These are phyloP conservation scores for Synaphobranchus kaupii DNA, from an alignment of 2,797 vertebrate species.

Conservation along the genomic window DNA sequence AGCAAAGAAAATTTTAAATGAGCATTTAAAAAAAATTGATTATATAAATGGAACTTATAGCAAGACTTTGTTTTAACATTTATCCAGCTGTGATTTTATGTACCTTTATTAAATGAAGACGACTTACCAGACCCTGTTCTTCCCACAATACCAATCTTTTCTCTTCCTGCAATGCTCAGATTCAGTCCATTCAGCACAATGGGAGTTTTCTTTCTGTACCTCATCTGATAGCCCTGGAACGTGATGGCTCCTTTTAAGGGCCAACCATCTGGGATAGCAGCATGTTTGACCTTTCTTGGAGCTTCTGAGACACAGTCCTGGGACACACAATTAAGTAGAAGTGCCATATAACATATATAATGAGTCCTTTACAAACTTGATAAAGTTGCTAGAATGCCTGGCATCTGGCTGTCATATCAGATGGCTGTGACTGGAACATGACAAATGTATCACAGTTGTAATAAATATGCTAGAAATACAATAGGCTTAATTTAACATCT, in stretches of 20 bases:
- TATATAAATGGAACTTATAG: no score
- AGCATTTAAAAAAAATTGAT: no score
- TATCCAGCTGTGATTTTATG: not conserved
- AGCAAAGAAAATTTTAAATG: no score
- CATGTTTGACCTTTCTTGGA: constrained; percentile 53
- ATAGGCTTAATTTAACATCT: not conserved
- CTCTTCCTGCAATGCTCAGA: constrained; percentile 64
- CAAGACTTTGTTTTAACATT: not conserved
- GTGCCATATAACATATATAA: not conserved
- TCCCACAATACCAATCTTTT: constrained; percentile 85
- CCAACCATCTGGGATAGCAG: constrained; percentile 67
- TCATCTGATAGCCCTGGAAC: constrained; percentile 78
- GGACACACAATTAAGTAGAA: constrained; percentile 20
- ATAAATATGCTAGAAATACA: not conserved
- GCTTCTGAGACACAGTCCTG: constrained; percentile 72
- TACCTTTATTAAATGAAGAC: not conserved
- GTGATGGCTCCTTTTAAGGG: constrained; percentile 70
- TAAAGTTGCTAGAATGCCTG: no score
- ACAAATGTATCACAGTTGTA: not conserved
- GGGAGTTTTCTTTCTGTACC: constrained; percentile 76
- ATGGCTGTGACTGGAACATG: not conserved
- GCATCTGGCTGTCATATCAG: not conserved
- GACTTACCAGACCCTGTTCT: constrained; percentile 78
- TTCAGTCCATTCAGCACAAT: constrained; percentile 73
- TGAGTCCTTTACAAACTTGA: not conserved